These are phyloP conservation scores for Tanytarsus gracilentus DNA, from an alignment of 2,888 invertebrate genomes.

Conservation along the genomic window DNA sequence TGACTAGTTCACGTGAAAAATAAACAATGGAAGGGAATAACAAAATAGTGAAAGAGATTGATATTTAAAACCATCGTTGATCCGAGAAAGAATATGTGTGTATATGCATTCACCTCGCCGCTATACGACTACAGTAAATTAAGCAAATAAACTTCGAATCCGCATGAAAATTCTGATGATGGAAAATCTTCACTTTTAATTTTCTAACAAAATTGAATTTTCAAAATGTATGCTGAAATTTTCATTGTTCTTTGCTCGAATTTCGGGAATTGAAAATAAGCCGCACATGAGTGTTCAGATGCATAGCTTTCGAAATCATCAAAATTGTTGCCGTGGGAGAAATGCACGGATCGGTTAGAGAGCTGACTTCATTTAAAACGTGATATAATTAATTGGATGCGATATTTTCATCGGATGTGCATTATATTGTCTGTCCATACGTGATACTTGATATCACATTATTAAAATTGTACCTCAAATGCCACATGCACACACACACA, in stretches of 20 bases:
- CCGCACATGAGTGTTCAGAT: neutral
- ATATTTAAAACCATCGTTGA: neutral
- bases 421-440: neutral
- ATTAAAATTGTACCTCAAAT: neutral
- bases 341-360: neutral
- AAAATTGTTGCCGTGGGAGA: too few species aligned
- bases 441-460: neutral
- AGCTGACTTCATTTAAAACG: neutral
- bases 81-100: neutral
- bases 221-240: neutral
- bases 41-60: slow-evolving; percentile 3
- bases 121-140: neutral
- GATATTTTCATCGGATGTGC: slow-evolving; percentile 3
- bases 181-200: too few species aligned
- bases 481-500: neutral
- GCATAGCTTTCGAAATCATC: neutral
- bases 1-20: slow-evolving; percentile 8
- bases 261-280: neutral
- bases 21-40: neutral
- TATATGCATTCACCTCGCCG: neutral
- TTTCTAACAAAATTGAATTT: too few species aligned
- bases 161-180: too few species aligned
- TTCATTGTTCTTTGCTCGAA: neutral
- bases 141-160: slow-evolving; percentile 1
- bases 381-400: slow-evolving; percentile 5